phyloP scores from a whole-genome alignment of 2,113 vertebrate species.

The Plestiodon gilberti region DNA sequence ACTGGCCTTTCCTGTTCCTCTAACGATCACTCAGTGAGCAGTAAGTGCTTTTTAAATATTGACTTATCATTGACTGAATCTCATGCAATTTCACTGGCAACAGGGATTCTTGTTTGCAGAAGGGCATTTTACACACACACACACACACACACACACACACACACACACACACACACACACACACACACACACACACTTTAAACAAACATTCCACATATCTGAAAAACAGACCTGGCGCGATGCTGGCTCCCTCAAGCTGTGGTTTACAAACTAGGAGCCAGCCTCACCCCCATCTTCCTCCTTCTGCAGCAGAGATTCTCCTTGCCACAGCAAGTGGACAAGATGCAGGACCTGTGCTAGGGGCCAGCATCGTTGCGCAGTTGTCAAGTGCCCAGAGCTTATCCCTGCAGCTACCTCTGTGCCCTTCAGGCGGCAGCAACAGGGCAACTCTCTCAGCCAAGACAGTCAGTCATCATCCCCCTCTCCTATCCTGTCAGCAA shows the following conservation, averaged over 20 bases:
- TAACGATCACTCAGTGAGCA: background rate
- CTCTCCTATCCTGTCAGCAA: too few relatives aligned
- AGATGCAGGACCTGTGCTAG: too few relatives aligned
- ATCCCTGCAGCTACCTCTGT: too few relatives aligned
- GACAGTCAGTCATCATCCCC: too few relatives aligned
- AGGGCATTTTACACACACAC: background rate
- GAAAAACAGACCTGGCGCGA: background rate
- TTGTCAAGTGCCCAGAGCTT: too few relatives aligned
- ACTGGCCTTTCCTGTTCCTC: background rate
- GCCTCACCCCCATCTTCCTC: background rate
- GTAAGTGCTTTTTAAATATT: background rate
- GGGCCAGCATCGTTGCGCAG: too few relatives aligned
- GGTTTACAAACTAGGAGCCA: background rate
- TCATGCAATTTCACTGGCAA: background rate
- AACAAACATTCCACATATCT: background rate
- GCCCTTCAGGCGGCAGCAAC: too few relatives aligned
- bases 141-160: background rate
- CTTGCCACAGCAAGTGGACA: background rate
- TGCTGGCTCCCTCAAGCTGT: background rate
- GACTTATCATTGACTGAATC: background rate
- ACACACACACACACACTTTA: background rate
- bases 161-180: background rate
- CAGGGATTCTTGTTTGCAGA: conserved; percentile 26
- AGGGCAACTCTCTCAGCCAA: too few relatives aligned
- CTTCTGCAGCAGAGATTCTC: background rate